Base-by-base conservation (phyloP, 2,797 vertebrate species). In the Takifugu rubripes region DNA sequence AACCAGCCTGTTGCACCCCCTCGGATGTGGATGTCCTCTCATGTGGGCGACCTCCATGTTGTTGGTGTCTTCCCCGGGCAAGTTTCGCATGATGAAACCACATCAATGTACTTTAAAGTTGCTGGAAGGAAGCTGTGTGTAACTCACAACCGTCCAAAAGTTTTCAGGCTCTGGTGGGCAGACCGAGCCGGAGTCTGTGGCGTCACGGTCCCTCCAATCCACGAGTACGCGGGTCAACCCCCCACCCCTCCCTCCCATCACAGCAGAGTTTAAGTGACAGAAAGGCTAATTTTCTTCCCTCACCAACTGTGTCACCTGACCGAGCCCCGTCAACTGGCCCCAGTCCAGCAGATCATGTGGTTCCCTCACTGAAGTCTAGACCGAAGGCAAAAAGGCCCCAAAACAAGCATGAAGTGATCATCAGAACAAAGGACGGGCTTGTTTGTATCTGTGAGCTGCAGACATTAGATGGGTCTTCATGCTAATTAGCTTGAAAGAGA, bases 301-400 rank as follows among this genome's bases (percentile, higher is more conserved):
- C 6, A 43, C 43, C 52, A 15, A 65, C 29, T 53, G 24, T 14
- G 40, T 72, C 71, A 77, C 64, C 52, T 78, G 77, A 80, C 50
- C 24, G 1, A 24, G 43, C 26, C 56, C 57, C 49, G 45, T 57
- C 58, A 43, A 31, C 64, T 77, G 68, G 76, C 56, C 66, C 49
- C 49, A 25, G 53, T 21, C 46, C 45, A 33, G 46, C 36, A 6
- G 53, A 62, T 79, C 79, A 75, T 61, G 70, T 72, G 72, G 52
- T 66, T 64, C 25, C 47, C 58, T 65, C 27, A 43, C 51, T 54
- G 43, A 56, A 54, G 16, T 65, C 25, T 5, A 24, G 24, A 40
- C 43, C 27, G 1, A 25, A 45, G 53, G 25, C 16, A 21, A 52
- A 66, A 52, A 33, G n/a, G 6, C 47, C 48, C 36, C 40, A 5